Evolutionary conservation across 2,888 invertebrate genomes (phyloP).

Genomic region (Drosophila nr. fundita): DNA sequence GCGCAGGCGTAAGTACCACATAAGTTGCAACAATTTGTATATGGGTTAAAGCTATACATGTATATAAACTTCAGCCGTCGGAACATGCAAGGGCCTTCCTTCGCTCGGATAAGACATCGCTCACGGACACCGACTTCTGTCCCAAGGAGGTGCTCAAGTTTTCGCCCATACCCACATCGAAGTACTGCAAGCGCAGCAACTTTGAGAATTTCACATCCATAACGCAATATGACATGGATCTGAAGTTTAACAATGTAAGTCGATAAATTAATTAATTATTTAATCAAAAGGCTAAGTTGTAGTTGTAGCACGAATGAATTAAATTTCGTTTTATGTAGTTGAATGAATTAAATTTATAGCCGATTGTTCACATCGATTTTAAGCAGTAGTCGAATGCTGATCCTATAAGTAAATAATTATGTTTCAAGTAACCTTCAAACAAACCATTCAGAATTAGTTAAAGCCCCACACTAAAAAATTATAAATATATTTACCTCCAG

Average conservation of each 20-base stretch:
- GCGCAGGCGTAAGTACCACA: conserved; percentile 82
- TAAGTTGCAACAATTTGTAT: neutral
- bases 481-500: too few species aligned
- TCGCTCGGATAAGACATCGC: conserved; percentile 79
- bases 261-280: neutral
- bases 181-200: conserved; percentile 83
- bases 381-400: neutral
- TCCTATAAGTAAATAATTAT: too few species aligned
- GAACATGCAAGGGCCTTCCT: conserved; percentile 83
- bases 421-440: neutral
- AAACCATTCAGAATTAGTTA: neutral
- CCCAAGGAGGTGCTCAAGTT: conserved; percentile 85
- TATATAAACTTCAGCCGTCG: conserved; percentile 72
- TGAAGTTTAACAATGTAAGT: conserved; percentile 83
- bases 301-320: too few species aligned
- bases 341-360: neutral
- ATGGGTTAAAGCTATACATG: neutral
- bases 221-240: conserved; percentile 82
- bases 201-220: conserved; percentile 84
- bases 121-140: conserved; percentile 83
- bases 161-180: conserved; percentile 84
- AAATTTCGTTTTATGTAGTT: neutral
- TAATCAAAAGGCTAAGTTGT: neutral
- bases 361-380: too few species aligned
- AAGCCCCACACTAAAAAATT: neutral